phyloP scores from a whole-genome alignment of 2,888 invertebrate species.

The Parnassius mnemosyne region DNA sequence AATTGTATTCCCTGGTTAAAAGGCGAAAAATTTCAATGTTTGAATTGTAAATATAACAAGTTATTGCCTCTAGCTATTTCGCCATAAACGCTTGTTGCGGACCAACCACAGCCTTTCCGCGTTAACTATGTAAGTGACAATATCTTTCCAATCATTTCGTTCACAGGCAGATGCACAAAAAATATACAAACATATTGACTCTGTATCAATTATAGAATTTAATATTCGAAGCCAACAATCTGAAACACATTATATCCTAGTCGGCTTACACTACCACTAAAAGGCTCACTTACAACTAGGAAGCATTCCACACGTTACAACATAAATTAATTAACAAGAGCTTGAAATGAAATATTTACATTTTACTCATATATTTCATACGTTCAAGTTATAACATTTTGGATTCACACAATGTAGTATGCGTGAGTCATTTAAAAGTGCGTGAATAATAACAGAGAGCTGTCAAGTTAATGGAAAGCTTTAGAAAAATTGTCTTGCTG shows the following conservation, averaged over 20 bases:
- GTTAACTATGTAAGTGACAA: too few relatives aligned
- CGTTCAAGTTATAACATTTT: neutral
- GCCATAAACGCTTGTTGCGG: too few relatives aligned
- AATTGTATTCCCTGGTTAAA: neutral
- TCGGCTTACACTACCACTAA: constrained; percentile 33
- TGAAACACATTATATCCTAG: constrained; percentile 23
- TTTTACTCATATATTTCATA: constrained; percentile 5
- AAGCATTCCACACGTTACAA: constrained; percentile 50
- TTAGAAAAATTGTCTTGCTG: too few relatives aligned
- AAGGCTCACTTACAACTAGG: constrained; percentile 46
- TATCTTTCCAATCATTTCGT: neutral
- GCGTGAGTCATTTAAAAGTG: neutral
- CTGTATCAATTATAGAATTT: constrained; percentile 6
- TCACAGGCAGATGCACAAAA: constrained; percentile 1
- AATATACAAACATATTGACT: constrained; percentile 1
- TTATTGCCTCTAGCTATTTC: too few relatives aligned
- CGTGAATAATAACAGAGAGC: constrained; percentile 14
- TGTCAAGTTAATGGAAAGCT: neutral
- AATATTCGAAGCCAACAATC: constrained; percentile 19
- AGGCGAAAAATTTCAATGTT: too few relatives aligned
- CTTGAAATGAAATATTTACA: constrained; percentile 61
- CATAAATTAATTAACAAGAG: constrained; percentile 65
- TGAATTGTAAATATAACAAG: too few relatives aligned
- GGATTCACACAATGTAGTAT: neutral
- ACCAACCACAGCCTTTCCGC: too few relatives aligned